Conservation (phyloP, 2,888 invertebrate genomes). For the Lysandra coridon region DNA sequence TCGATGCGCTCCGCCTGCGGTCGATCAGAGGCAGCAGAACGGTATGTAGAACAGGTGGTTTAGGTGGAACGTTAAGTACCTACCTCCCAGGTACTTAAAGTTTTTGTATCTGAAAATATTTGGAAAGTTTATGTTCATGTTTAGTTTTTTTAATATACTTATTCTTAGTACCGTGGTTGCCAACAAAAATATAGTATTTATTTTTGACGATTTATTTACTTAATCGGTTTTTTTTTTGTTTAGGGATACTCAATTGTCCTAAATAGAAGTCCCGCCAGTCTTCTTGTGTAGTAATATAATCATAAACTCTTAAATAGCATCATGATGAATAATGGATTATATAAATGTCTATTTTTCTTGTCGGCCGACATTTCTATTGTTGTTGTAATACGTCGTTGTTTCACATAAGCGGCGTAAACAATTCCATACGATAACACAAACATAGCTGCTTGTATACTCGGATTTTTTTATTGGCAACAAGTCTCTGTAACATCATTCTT, state of each 20-base stretch:
- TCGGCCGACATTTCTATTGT: background rate
- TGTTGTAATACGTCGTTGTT: slow-evolving; percentile 12
- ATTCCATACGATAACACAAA: slow-evolving; percentile 4
- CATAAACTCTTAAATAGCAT: background rate
- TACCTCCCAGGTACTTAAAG: too few relatives aligned
- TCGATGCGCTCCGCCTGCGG: slow-evolving; percentile 72
- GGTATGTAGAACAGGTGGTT: slow-evolving; percentile 51
- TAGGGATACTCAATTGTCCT: too few relatives aligned
- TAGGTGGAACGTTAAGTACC: too few relatives aligned
- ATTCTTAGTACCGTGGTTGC: too few relatives aligned
- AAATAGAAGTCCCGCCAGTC: background rate
- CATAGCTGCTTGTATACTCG: background rate
- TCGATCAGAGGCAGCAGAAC: slow-evolving; percentile 63
- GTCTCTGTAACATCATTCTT: background rate
- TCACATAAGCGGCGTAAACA: slow-evolving; percentile 17
- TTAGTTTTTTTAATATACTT: too few relatives aligned
- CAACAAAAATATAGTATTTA: too few relatives aligned
- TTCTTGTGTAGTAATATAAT: background rate
- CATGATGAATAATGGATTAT: background rate
- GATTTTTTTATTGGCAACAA: background rate
- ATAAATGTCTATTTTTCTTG: slow-evolving; percentile 13
- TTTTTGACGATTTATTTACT: too few relatives aligned
- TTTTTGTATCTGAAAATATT: too few relatives aligned
- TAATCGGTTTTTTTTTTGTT: too few relatives aligned
- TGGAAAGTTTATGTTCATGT: too few relatives aligned